A percentile compares a stretch with the other conserved stretches of the same genome.
These are phyloP conservation scores for Cardiocondyla obscurior DNA, from an alignment of 1,140 invertebrate species.

Conservation along the genomic window DNA sequence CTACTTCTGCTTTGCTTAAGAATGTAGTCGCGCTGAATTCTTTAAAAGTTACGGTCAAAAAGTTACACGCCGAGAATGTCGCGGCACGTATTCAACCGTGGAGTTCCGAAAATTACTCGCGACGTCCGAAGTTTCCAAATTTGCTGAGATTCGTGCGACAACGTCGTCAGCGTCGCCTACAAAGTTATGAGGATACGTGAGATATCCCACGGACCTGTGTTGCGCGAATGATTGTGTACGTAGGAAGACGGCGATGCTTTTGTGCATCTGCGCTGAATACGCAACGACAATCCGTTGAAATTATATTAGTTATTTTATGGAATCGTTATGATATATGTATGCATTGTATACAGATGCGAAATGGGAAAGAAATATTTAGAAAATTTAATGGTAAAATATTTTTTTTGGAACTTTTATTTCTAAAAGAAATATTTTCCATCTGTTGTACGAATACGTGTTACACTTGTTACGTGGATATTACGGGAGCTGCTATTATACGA, in stretches of 20 bases:
- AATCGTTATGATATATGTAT: background rate
- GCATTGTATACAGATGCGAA: background rate
- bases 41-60: conserved; percentile 53
- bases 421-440: too few relatives aligned
- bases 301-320: background rate
- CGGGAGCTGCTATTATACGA: too few relatives aligned
- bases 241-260: background rate
- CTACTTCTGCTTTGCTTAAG: conserved; percentile 47
- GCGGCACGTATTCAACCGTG: conserved; percentile 40
- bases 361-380: too few relatives aligned
- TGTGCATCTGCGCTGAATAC: background rate
- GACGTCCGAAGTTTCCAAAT: conserved; percentile 51
- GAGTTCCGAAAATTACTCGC: conserved; percentile 56
- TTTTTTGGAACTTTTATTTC: too few relatives aligned
- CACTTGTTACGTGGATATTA: too few relatives aligned
- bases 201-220: conserved; percentile 26
- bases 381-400: too few relatives aligned
- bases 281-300: background rate
- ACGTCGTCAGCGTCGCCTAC: conserved; percentile 7
- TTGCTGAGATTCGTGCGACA: conserved; percentile 38
- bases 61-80: conserved; percentile 37
- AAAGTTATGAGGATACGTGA: conserved; percentile 51
- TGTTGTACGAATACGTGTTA: too few relatives aligned
- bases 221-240: conserved; percentile 28
- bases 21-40: conserved; percentile 40